phyloP scores from a whole-genome alignment of 2,797 vertebrate genomes.

The Gymnodraco acuticeps region DNA sequence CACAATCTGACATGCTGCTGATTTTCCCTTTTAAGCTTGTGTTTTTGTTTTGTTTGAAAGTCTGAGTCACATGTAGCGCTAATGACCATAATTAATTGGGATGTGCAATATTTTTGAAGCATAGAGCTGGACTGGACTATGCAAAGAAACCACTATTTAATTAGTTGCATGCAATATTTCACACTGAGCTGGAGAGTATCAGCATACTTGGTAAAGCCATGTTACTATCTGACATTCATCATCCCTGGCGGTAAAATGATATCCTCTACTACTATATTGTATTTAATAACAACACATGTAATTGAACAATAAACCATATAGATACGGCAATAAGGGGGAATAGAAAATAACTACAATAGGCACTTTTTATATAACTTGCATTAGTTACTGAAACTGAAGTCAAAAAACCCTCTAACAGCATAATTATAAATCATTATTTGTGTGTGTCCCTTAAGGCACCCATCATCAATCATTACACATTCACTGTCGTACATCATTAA shows the following conservation, averaged over 20 bases:
- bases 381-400: too few species aligned
- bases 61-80: background rate
- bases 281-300: too few species aligned
- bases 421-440: background rate
- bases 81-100: too few species aligned
- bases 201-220: constrained; percentile 13
- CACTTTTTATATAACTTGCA: too few species aligned
- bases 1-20: background rate
- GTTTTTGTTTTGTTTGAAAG: background rate
- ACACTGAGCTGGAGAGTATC: constrained; percentile 52
- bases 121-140: background rate
- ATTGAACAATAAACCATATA: too few species aligned
- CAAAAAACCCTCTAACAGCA: background rate
- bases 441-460: background rate
- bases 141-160: constrained; percentile 44
- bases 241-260: background rate
- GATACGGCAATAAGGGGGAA: too few species aligned
- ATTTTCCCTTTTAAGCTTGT: background rate
- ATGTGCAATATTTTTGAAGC: constrained; percentile 5
- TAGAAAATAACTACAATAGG: too few species aligned
- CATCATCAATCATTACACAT: background rate
- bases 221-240: constrained; percentile 17
- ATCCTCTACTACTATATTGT: too few species aligned
- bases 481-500: constrained; percentile 16
- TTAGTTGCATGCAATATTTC: constrained; percentile 71